Conservation (phyloP, 2,888 invertebrate species). For the Hartigia nigra region DNA sequence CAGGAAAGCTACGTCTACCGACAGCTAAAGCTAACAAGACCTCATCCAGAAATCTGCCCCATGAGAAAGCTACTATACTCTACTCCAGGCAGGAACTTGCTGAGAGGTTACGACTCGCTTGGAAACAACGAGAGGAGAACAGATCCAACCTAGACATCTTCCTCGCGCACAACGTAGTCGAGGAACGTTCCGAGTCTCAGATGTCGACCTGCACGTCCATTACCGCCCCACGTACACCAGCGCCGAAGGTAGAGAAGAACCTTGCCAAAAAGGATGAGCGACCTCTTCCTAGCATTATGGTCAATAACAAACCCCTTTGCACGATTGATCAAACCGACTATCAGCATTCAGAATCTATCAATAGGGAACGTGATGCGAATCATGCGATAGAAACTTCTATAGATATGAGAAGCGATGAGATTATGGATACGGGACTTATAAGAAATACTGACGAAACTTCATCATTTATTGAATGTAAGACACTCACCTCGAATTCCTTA, state of each 20-base stretch:
- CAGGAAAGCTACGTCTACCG: conserved; percentile 43
- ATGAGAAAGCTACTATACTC: conserved; percentile 54
- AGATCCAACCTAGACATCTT: conserved; percentile 74
- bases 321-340: background rate
- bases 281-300: conserved; percentile 2
- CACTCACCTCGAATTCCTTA: background rate
- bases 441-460: background rate
- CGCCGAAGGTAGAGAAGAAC: background rate
- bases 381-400: background rate
- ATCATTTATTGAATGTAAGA: background rate
- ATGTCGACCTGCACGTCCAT: conserved; percentile 40
- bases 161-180: conserved; percentile 68
- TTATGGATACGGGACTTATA: background rate
- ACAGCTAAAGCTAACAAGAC: conserved; percentile 18
- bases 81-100: conserved; percentile 67
- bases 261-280: background rate
- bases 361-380: background rate
- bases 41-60: conserved; percentile 15
- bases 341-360: background rate
- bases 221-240: conserved; percentile 29
- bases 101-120: conserved; percentile 66
- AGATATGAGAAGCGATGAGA: background rate
- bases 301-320: conserved; percentile 1
- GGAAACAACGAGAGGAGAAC: conserved; percentile 67
- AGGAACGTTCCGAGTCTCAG: conserved; percentile 55